Evolutionary conservation across 2,113 vertebrate genomes (phyloP).

Genomic region (Laticauda colubrina): DNA sequence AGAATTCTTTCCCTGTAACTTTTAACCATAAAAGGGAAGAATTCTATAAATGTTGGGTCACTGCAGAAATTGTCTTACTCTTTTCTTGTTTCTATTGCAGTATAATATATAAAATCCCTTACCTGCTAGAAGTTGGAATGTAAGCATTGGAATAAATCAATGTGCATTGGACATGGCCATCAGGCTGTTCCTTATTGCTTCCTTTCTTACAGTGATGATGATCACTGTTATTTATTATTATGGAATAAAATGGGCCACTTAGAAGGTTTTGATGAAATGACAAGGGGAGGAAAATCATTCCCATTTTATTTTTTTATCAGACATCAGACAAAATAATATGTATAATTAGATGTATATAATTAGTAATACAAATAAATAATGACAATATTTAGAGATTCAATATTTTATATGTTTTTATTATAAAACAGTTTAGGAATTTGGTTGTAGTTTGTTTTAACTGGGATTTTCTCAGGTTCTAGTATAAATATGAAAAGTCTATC

Average conservation of each 20-base stretch:
- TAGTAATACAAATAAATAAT: background rate
- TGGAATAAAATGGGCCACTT: background rate
- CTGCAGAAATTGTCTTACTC: background rate
- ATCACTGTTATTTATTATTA: background rate
- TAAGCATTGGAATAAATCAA: background rate
- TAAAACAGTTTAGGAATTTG: background rate
- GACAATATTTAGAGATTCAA: background rate
- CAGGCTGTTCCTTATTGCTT: background rate
- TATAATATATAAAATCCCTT: background rate
- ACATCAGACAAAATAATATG: background rate
- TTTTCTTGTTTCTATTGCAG: background rate
- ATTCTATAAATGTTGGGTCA: background rate
- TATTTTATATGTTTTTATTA: background rate
- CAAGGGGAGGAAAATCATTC: background rate
- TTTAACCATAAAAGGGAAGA: background rate
- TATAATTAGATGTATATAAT: too few species aligned
- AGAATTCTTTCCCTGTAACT: background rate
- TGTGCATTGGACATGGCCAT: background rate
- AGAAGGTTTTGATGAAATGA: background rate
- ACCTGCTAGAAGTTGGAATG: background rate
- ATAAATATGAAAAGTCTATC: background rate
- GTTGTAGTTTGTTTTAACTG: background rate
- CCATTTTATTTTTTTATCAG: background rate
- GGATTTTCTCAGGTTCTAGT: background rate
- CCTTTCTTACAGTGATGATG: background rate